Conservation (phyloP, 53 echinoderm and acorn worm species). For the Patiria pectinifera region DNA sequence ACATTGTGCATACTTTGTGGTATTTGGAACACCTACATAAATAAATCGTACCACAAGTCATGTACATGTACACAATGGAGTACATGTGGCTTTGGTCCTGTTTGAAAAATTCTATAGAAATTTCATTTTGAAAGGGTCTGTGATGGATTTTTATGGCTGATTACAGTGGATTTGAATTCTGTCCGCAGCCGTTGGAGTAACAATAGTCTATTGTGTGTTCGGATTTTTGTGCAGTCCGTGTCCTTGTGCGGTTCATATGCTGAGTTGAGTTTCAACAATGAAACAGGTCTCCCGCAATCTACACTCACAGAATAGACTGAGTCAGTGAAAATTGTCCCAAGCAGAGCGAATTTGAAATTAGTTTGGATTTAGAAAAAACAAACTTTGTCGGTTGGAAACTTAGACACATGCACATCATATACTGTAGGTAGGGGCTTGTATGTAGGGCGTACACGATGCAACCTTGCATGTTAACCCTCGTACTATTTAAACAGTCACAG, state of each 20-base stretch:
- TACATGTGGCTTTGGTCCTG: neutral
- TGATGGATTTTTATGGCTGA: neutral
- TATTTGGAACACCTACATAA: neutral
- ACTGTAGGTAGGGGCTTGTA: too few species aligned
- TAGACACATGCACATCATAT: too few species aligned
- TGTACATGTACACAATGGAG: neutral
- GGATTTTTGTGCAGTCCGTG: neutral
- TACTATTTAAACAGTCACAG: too few species aligned
- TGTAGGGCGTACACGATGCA: too few species aligned
- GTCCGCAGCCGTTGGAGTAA: neutral
- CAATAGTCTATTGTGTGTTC: neutral
- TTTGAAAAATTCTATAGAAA: neutral
- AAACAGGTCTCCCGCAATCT: neutral
- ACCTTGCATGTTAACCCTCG: too few species aligned
- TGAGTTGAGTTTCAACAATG: constrained; percentile 41
- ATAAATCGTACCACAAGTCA: too few species aligned
- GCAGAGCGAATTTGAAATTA: neutral
- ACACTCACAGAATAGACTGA: neutral
- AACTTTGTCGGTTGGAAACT: too few species aligned
- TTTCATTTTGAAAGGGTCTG: neutral
- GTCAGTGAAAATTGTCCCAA: neutral
- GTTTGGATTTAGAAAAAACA: too few species aligned
- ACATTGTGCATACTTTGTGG: neutral
- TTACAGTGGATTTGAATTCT: constrained; percentile 4
- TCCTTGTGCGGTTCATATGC: constrained; percentile 45